Evolutionary conservation across 2,113 vertebrate species (phyloP), one percentile per base, ranked within the genome.

Genomic region (Prolemur simus): DNA sequence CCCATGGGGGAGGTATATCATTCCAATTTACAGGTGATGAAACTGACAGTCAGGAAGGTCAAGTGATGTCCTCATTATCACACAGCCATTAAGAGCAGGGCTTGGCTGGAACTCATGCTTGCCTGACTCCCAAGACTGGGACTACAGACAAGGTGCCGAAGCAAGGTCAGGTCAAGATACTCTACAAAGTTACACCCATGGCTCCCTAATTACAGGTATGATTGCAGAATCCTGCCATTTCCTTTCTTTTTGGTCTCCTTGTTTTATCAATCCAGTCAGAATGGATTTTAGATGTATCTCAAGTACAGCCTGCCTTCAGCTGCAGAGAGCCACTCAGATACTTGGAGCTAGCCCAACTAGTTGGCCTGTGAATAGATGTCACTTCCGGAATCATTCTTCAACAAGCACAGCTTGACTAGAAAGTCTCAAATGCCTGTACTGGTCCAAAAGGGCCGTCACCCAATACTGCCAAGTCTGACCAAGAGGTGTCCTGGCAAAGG

Each of bases 401-500:
- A 86, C 64, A 37, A n/a, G 71, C 1, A 14, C 74, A 12, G 42
- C 54, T 58, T 94, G 60, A 95, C 49, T 49, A 52, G 66, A 90
- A 93, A 83, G 76, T 94, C 87, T 97, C 71, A 89, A 88, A 94
- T 76, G 60, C 74, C 20, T 20, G 69, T 15, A 32, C n/a, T 92
- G 84, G 56, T 88, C 90, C 82, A 66, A 84, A 95, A 66, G 85
- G 91, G 69, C 80, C 29, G 3, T 66, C 66, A 88, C 69, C 27
- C 32, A 90, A 81, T 84, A 90, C 95, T 95, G n/a, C 77, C 3
- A 6, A 8, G 64, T 89, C 90, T 49, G 34, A 97, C 87, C 90
- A 69, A 89, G 58, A 93, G 84, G 71, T 2, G 0, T 82, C 83
- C n/a, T 95, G 93, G 92, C 89, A 87, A 37, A 1, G 23, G 49